Percentiles rank a stretch among this genome's conserved stretches.
Evolutionary conservation across 2,888 invertebrate species (phyloP).

Genomic region (Cylloceria caligata): DNA sequence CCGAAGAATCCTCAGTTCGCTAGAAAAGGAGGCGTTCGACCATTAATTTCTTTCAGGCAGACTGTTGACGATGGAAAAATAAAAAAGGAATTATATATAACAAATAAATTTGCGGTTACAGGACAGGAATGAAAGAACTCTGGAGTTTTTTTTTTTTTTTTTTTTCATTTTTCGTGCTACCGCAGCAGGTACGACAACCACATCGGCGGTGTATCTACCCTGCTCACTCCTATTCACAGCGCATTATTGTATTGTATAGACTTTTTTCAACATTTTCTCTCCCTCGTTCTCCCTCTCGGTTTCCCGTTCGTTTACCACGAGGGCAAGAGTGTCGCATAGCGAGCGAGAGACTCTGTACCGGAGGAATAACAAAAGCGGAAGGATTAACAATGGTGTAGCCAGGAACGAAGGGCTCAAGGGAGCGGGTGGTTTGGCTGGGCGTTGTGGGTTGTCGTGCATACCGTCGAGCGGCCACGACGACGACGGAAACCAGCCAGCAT

Average conservation of each 20-base stretch:
- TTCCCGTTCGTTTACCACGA: not conserved
- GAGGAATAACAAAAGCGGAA: slow-evolving; percentile 64
- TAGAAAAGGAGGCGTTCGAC: slow-evolving; percentile 23
- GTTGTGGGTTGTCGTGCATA: slow-evolving; percentile 14
- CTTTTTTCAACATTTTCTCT: slow-evolving; percentile 3
- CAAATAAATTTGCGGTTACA: slow-evolving; percentile 60
- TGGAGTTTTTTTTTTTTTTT: not conserved
- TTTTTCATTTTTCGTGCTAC: slow-evolving; percentile 44
- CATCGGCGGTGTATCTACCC: slow-evolving; percentile 17
- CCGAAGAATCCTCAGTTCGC: slow-evolving; percentile 24
- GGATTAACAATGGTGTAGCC: slow-evolving; percentile 64
- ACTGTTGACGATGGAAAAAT: slow-evolving; percentile 10
- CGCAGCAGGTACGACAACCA: slow-evolving; percentile 34
- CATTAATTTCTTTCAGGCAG: slow-evolving; percentile 57
- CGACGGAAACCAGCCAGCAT: slow-evolving; percentile 2
- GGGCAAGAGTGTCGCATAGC: slow-evolving; percentile 1
- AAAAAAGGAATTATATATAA: slow-evolving; percentile 4
- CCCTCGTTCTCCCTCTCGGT: not conserved
- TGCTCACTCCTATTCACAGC: not conserved
- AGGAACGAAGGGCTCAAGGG: slow-evolving; percentile 43
- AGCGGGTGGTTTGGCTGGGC: slow-evolving; percentile 1
- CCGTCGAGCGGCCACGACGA: slow-evolving; percentile 2
- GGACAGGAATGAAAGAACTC: slow-evolving; percentile 36
- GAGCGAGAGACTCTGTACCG: slow-evolving; percentile 29
- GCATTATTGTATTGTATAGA: slow-evolving; percentile 40